Conservation (phyloP, 2,888 invertebrate species). For the Pollenia amentaria region DNA sequence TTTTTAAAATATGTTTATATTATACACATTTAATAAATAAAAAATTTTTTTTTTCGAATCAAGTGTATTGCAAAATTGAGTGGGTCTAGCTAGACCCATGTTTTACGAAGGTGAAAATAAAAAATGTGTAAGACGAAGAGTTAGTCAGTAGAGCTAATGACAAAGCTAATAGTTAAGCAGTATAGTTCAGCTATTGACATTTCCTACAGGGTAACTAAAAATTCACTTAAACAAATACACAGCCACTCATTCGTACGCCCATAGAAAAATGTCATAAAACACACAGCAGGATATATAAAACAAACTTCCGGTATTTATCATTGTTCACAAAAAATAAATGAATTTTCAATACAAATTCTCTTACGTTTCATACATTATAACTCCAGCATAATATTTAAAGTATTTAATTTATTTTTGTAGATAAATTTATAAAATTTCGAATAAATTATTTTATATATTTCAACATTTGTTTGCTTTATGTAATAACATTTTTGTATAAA, state of each 20-base stretch:
- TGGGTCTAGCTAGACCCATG: too few relatives aligned
- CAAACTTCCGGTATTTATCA: slow-evolving; percentile 70
- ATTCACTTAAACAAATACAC: background rate
- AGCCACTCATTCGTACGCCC: slow-evolving; percentile 8
- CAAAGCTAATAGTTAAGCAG: too few relatives aligned
- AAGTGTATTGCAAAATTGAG: too few relatives aligned
- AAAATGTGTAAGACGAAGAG: too few relatives aligned
- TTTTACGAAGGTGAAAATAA: too few relatives aligned
- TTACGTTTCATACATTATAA: background rate
- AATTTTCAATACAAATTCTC: slow-evolving; percentile 62
- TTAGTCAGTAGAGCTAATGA: too few relatives aligned
- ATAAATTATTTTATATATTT: background rate
- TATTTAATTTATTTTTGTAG: slow-evolving; percentile 20
- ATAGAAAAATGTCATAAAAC: slow-evolving; percentile 57
- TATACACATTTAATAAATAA: too few relatives aligned
- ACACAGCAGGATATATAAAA: slow-evolving; percentile 70
- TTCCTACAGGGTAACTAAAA: too few relatives aligned
- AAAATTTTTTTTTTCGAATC: too few relatives aligned
- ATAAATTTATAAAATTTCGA: background rate
- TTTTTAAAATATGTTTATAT: too few relatives aligned
- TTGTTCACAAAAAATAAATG: slow-evolving; percentile 59
- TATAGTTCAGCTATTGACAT: too few relatives aligned
- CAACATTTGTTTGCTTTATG: background rate
- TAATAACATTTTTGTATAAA: too few relatives aligned
- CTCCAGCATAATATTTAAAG: background rate